Evolutionary conservation across 1,140 invertebrate species (phyloP).

Genomic region (Gerris buenoi): DNA sequence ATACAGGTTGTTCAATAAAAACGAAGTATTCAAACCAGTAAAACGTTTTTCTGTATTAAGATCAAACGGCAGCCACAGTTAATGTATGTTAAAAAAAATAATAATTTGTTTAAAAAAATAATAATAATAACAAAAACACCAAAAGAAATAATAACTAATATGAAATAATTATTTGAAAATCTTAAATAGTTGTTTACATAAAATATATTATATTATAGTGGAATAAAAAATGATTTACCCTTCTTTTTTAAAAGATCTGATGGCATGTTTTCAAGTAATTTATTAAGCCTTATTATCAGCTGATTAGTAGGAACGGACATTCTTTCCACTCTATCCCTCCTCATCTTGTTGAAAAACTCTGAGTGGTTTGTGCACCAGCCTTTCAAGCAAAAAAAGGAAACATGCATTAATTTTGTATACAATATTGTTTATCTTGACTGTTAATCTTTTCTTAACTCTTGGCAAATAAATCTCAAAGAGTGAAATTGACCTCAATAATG

Average conservation of each 20-base stretch:
- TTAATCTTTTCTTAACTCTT: no score
- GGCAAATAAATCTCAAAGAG: neutral
- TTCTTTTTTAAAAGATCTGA: constrained; percentile 65
- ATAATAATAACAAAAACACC: neutral
- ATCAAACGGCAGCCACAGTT: neutral
- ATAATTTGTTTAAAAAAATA: neutral
- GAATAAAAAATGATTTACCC: constrained; percentile 33
- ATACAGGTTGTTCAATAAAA: no score
- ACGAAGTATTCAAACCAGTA: no score
- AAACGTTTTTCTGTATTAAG: no score
- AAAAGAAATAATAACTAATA: neutral
- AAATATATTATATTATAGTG: neutral
- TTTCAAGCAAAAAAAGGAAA: neutral
- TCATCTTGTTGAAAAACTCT: constrained; percentile 59
- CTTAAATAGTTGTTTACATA: neutral
- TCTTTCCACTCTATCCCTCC: constrained; percentile 60
- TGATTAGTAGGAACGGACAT: constrained; percentile 92
- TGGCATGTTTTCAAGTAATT: constrained; percentile 70
- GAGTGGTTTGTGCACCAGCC: constrained; percentile 39
- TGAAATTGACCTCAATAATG: neutral
- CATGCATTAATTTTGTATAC: neutral
- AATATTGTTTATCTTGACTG: neutral
- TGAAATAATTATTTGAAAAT: neutral
- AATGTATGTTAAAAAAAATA: neutral
- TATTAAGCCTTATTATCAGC: constrained; percentile 82